Conservation (phyloP, 2,113 vertebrate species). For the Sialia sialis region DNA sequence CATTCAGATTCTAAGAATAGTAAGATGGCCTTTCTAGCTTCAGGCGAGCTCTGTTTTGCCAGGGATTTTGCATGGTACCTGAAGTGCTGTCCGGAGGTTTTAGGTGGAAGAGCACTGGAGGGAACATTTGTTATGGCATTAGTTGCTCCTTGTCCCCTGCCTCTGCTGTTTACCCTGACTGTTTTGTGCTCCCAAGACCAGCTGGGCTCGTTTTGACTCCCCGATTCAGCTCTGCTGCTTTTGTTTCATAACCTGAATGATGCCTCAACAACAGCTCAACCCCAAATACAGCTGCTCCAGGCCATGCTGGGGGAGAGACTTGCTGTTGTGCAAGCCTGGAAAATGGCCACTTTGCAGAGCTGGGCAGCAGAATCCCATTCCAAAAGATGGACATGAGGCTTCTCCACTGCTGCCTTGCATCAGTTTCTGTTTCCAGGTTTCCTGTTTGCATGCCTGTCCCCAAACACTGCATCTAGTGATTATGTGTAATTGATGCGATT, state of each 20-base stretch:
- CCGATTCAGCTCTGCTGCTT: neutral
- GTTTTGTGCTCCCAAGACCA: neutral
- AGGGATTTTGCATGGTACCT: neutral
- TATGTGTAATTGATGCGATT: neutral
- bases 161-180: neutral
- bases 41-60: neutral
- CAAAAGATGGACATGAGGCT: neutral
- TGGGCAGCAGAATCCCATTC: neutral
- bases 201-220: neutral
- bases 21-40: neutral
- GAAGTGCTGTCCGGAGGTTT: fast-evolving
- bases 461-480: neutral
- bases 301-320: neutral
- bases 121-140: fast-evolving
- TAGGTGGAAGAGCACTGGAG: neutral
- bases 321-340: neutral
- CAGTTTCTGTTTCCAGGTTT: neutral
- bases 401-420: neutral
- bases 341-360: neutral
- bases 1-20: neutral
- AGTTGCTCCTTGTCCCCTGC: neutral
- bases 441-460: neutral
- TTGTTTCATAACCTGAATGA: neutral
- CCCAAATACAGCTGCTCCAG: neutral
- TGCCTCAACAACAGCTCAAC: neutral